Evolutionary conservation across 2,888 invertebrate genomes (phyloP).

Genomic region (Lasioglossum marginatum): DNA sequence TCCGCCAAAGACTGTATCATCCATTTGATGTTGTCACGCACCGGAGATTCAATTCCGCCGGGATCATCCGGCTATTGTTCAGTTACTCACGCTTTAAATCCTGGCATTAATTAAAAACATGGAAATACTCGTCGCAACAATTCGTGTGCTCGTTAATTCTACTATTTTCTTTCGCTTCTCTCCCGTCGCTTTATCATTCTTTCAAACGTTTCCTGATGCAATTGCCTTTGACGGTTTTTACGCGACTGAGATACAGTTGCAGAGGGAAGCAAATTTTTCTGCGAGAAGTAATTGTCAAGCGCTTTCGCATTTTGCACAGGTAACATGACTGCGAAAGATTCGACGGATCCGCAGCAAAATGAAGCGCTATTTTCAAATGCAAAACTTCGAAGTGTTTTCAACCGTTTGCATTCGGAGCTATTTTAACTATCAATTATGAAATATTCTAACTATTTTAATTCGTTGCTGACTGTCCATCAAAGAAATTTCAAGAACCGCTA

Average conservation of each 20-base stretch:
- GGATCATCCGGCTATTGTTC: constrained; percentile 6
- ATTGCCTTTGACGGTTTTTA: not conserved
- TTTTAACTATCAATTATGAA: too few species aligned
- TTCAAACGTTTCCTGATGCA: not conserved
- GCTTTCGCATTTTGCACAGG: not conserved
- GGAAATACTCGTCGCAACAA: not conserved
- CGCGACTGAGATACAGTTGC: not conserved
- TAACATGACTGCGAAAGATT: not conserved
- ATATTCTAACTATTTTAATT: not conserved
- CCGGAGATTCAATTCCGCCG: not conserved
- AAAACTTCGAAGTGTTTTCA: constrained; percentile 10
- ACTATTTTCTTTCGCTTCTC: not conserved
- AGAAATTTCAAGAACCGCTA: constrained; percentile 19
- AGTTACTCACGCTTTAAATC: not conserved
- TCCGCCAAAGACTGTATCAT: not conserved
- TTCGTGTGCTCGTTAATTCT: not conserved
- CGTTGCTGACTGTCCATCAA: not conserved
- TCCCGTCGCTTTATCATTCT: not conserved
- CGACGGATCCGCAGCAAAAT: not conserved
- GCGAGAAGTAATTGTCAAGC: not conserved
- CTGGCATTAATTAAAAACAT: constrained; percentile 8
- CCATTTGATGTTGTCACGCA: not conserved
- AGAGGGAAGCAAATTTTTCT: not conserved
- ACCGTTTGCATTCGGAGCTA: too few species aligned
- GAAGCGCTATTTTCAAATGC: not conserved